Evolutionary conservation across 2,888 invertebrate species (phyloP).

Genomic region (Agrenia bidenticulata): DNA sequence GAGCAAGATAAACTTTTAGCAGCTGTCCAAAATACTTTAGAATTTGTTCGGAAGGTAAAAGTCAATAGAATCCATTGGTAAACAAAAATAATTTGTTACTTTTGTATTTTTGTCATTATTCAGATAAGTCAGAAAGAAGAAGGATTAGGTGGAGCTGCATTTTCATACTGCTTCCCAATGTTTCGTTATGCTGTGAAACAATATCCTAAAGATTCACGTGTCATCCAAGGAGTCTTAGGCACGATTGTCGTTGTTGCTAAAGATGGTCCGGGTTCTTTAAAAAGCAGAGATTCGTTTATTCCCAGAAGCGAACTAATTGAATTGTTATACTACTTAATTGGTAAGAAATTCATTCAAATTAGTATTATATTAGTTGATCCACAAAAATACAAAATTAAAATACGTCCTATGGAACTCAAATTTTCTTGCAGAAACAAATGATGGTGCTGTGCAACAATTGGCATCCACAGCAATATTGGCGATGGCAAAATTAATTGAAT

Average conservation of each 20-base stretch:
- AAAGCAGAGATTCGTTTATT: slow-evolving; percentile 61
- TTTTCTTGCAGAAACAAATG: slow-evolving; percentile 60
- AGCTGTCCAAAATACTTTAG: slow-evolving; percentile 68
- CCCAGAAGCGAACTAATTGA: slow-evolving; percentile 80
- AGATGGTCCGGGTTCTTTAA: slow-evolving; percentile 67
- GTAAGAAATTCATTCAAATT: slow-evolving; percentile 56
- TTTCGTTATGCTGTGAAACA: slow-evolving; percentile 50
- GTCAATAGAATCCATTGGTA: not conserved
- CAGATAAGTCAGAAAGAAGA: slow-evolving; percentile 27
- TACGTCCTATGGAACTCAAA: too few relatives aligned
- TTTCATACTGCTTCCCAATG: slow-evolving; percentile 77
- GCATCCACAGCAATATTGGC: slow-evolving; percentile 78
- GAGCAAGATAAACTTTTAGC: slow-evolving; percentile 67
- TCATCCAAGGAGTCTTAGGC: slow-evolving; percentile 65
- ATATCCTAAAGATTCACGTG: slow-evolving; percentile 58
- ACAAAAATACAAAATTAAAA: too few relatives aligned
- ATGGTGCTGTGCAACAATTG: slow-evolving; percentile 72
- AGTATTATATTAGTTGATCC: too few relatives aligned
- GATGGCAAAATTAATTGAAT: slow-evolving; percentile 66
- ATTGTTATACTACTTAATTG: slow-evolving; percentile 74
- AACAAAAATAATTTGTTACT: too few relatives aligned
- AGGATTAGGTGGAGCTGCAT: slow-evolving; percentile 58
- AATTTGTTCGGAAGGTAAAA: slow-evolving; percentile 58
- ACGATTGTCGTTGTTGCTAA: slow-evolving; percentile 60
- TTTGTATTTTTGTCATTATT: too few relatives aligned